Base-by-base conservation (phyloP, 2,888 invertebrate genomes). In the Coleophora deauratella region DNA sequence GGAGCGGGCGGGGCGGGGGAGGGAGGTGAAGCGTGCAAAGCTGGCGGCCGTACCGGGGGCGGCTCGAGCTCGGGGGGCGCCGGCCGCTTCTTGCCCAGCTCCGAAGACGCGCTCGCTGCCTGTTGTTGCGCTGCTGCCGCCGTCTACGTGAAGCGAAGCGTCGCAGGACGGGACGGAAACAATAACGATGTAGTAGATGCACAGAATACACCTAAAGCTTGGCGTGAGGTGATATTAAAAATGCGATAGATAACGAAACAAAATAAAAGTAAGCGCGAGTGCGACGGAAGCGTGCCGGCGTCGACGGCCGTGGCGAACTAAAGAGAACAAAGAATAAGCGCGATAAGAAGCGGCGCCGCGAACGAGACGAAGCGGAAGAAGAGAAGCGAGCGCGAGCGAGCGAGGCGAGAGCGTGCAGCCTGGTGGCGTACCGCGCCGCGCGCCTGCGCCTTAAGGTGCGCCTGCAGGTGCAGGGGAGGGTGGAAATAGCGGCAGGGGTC, bases 401-500 rank as follows among this genome's bases (percentile, higher is more conserved):
- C 81, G 79, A 70, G 70, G 68, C 80, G 75, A 80, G 81, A 79
- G 80, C 79, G 82, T 88, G 87, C 88, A 86, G 81, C 78, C 78
- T 75, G 88, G 88, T 89, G 90, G 90, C 92, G 91, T 92, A 92
- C 92, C 92, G 92, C 91, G 91, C 91, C 91, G 93, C 94, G 93
- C 91, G 94, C 93, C 93, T 96, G 96, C 91, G 96, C 95, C 95
- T 96, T 96, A 93, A 96, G 95, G 94, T 95, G 95, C 92, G 95
- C 95, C 94, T 95, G 95, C 90, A 98, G 96, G 95, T 98, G 97
- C 92, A 96, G 93, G 91, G 97, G 97, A 91, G 97, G 97, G 93
- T 98, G 97, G 93, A 97, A 97, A 95, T 97, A 97, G 93, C 97
- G 96, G 95, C 98, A 98, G 91, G 96, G 95, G 91, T 97, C 96